A percentile compares a stretch with the other conserved stretches of the same genome.
Evolutionary conservation across 2,113 vertebrate species (phyloP).

Genomic region (Toxotes chatareus): DNA sequence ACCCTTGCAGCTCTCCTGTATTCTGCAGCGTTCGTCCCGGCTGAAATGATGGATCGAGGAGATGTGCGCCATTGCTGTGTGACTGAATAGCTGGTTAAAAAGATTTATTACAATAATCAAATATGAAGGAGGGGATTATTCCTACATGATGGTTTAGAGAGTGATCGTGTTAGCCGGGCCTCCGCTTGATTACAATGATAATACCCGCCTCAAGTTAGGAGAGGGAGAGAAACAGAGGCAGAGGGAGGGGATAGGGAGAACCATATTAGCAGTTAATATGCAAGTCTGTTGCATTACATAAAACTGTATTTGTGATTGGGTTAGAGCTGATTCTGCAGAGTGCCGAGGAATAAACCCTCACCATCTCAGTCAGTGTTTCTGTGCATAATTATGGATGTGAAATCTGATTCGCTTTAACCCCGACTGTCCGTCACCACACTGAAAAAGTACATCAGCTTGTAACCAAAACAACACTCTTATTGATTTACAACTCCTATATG

Average conservation of each 20-base stretch:
- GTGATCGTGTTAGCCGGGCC: conserved; percentile 78
- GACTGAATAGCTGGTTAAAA: conserved; percentile 78
- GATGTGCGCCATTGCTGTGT: conserved; percentile 58
- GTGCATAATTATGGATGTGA: conserved; percentile 41
- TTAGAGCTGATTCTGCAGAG: conserved; percentile 49
- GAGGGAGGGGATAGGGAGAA: conserved; percentile 41
- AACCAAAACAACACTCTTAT: conserved; percentile 45
- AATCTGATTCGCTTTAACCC: conserved; percentile 40
- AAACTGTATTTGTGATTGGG: conserved; percentile 68
- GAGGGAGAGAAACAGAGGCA: conserved; percentile 40
- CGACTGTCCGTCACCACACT: not conserved
- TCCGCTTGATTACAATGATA: conserved; percentile 80
- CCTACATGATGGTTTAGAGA: conserved; percentile 78
- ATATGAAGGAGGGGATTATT: conserved; percentile 81
- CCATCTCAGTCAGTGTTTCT: conserved; percentile 12
- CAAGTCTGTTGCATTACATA: conserved; percentile 64
- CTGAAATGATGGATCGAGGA: conserved; percentile 56
- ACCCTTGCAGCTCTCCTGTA: conserved; percentile 32
- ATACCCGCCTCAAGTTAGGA: conserved; percentile 74
- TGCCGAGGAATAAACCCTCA: conserved; percentile 19
- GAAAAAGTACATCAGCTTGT: conserved; percentile 44
- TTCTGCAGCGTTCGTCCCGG: conserved; percentile 35
- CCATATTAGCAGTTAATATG: conserved; percentile 77
- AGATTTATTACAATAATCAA: conserved; percentile 83
- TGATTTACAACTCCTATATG: conserved; percentile 47